Percentiles rank a stretch among this genome's conserved stretches.
Conservation (phyloP, 2,888 invertebrate species). For the Epinotia brunnichana region DNA sequence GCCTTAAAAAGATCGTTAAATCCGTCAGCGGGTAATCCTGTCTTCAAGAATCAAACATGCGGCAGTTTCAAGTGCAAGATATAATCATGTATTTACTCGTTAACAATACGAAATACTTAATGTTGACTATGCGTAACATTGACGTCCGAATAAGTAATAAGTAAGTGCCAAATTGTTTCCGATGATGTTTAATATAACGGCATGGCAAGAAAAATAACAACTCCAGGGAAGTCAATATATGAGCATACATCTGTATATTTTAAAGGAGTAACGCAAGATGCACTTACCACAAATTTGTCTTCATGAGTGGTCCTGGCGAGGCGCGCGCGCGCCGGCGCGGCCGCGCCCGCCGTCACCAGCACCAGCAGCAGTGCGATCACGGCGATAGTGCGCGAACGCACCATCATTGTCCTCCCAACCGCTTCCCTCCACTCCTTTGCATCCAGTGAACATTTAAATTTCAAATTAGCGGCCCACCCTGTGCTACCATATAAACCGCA, state of each 20-base stretch:
- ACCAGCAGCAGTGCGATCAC: slow-evolving; percentile 67
- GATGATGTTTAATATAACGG: neutral
- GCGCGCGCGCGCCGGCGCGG: slow-evolving; percentile 66
- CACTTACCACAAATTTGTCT: slow-evolving; percentile 72
- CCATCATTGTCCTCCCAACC: slow-evolving; percentile 71
- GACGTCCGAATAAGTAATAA: neutral
- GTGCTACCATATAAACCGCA: slow-evolving; percentile 66
- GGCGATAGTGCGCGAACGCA: slow-evolving; percentile 63
- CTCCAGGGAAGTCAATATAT: neutral
- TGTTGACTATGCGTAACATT: neutral
- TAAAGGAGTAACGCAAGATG: slow-evolving; percentile 17
- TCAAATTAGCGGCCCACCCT: slow-evolving; percentile 72
- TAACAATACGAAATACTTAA: neutral
- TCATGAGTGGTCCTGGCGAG: slow-evolving; percentile 62
- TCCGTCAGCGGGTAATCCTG: slow-evolving; percentile 69
- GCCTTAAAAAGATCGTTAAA: slow-evolving; percentile 72
- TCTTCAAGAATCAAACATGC: slow-evolving; percentile 68
- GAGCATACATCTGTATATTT: neutral
- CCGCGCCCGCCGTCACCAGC: slow-evolving; percentile 65
- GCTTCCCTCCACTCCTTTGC: slow-evolving; percentile 64
- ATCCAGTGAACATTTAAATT: slow-evolving; percentile 73
- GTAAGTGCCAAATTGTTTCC: neutral
- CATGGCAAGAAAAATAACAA: no score
- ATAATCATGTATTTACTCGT: neutral
- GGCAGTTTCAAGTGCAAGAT: slow-evolving; percentile 55